Evolutionary conservation across 1,140 invertebrate genomes (phyloP).

Genomic region (Himalopsyche phryganea): DNA sequence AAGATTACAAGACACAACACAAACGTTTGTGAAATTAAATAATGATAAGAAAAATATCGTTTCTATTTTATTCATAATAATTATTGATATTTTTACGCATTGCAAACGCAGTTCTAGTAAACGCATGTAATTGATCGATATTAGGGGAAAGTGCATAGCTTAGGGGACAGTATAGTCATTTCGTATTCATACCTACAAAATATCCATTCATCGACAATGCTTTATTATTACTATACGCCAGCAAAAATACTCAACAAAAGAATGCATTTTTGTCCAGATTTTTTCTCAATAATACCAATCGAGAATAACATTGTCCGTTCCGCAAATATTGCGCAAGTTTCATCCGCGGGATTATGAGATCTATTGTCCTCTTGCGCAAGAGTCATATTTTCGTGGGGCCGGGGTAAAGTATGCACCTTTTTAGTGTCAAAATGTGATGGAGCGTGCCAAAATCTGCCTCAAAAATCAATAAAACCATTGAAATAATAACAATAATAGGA

Average conservation of each 20-base stretch:
- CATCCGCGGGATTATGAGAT: background rate
- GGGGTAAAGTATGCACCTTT: slow-evolving; percentile 11
- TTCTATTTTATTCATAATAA: no score
- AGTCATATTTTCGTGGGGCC: background rate
- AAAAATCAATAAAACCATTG: slow-evolving; percentile 17
- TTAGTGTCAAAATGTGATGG: slow-evolving; percentile 24
- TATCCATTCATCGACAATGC: slow-evolving; percentile 7
- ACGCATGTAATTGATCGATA: slow-evolving; percentile 26
- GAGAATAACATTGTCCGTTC: slow-evolving; percentile 12
- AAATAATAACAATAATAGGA: slow-evolving; percentile 15
- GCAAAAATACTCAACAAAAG: slow-evolving; percentile 21
- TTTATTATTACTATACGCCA: background rate
- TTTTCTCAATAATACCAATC: slow-evolving; percentile 21
- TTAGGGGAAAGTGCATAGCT: background rate
- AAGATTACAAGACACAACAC: no score
- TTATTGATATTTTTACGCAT: no score
- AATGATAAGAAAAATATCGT: no score
- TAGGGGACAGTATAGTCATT: slow-evolving; percentile 6
- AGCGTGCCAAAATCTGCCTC: slow-evolving; percentile 7
- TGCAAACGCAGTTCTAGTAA: no score
- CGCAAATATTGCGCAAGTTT: background rate
- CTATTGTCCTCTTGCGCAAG: background rate
- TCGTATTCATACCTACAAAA: slow-evolving; percentile 16
- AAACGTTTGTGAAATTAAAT: no score
- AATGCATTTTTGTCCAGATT: slow-evolving; percentile 25